Evolutionary conservation across 2,888 invertebrate genomes (phyloP).

Genomic region (Tridacna gigas): DNA sequence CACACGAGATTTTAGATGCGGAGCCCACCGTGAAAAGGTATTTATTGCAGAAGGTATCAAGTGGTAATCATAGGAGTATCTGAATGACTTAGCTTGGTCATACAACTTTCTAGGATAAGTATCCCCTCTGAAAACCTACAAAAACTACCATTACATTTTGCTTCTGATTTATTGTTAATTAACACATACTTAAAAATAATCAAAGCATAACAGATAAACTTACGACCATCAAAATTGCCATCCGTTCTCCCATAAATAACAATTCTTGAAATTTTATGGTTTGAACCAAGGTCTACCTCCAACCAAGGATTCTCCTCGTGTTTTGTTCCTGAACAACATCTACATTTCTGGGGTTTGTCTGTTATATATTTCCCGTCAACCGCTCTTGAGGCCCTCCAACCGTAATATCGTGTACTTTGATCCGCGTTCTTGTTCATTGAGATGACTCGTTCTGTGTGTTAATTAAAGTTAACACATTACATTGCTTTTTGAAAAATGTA

Average conservation of each 20-base stretch:
- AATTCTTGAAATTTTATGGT: neutral
- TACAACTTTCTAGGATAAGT: too few relatives aligned
- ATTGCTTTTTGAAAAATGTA: too few relatives aligned
- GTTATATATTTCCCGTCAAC: neutral
- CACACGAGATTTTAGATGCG: too few relatives aligned
- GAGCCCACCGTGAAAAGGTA: too few relatives aligned
- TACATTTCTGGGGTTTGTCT: neutral
- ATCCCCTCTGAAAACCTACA: too few relatives aligned
- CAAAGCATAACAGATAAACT: too few relatives aligned
- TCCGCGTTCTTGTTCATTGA: neutral
- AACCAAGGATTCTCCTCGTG: neutral
- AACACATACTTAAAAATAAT: too few relatives aligned
- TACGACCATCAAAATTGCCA: constrained; percentile 4
- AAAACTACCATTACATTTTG: too few relatives aligned
- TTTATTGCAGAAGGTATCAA: too few relatives aligned
- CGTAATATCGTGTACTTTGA: neutral
- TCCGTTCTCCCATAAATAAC: constrained; percentile 13
- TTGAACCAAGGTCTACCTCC: neutral
- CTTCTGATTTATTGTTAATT: too few relatives aligned
- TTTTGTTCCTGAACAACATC: constrained; percentile 13
- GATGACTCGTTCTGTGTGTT: constrained; percentile 1
- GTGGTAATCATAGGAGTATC: too few relatives aligned
- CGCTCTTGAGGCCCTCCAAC: neutral
- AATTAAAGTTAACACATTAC: neutral
- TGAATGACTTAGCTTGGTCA: too few relatives aligned